Evolutionary conservation across 2,113 vertebrate genomes (phyloP).

Genomic region (Catagonus wagneri): DNA sequence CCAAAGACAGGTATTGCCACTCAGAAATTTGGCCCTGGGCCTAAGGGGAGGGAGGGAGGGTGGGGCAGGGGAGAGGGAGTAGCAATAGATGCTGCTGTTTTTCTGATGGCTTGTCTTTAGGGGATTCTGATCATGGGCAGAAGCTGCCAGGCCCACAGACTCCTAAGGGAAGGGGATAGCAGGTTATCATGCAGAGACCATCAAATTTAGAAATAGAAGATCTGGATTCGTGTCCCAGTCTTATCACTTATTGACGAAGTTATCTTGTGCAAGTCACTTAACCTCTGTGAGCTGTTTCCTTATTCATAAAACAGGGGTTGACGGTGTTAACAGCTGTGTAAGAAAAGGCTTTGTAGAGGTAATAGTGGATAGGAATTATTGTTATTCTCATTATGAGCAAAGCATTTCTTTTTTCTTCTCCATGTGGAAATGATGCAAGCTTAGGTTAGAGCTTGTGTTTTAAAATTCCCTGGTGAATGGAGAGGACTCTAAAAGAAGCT

Average conservation of each 20-base stretch:
- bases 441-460: constrained; percentile 37
- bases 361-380: not conserved
- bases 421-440: not conserved
- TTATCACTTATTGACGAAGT: not conserved
- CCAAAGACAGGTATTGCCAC: not conserved
- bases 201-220: constrained; percentile 16
- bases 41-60: not conserved
- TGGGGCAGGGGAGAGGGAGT: too few relatives aligned
- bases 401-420: fast-evolving
- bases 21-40: not conserved
- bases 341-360: constrained; percentile 32
- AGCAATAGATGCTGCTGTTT: not conserved
- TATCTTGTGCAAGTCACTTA: constrained; percentile 7
- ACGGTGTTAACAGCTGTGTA: not conserved
- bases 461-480: constrained; percentile 4
- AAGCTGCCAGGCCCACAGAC: not conserved
- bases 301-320: not conserved
- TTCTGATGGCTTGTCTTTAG: not conserved
- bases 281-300: constrained; percentile 20
- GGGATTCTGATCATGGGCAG: not conserved
- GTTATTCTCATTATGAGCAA: not conserved
- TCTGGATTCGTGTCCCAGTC: not conserved
- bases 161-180: not conserved
- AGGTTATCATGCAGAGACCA: not conserved
- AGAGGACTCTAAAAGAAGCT: constrained; percentile 23